Base-by-base conservation (phyloP, 1,140 invertebrate species). In the Ylistrum balloti region DNA sequence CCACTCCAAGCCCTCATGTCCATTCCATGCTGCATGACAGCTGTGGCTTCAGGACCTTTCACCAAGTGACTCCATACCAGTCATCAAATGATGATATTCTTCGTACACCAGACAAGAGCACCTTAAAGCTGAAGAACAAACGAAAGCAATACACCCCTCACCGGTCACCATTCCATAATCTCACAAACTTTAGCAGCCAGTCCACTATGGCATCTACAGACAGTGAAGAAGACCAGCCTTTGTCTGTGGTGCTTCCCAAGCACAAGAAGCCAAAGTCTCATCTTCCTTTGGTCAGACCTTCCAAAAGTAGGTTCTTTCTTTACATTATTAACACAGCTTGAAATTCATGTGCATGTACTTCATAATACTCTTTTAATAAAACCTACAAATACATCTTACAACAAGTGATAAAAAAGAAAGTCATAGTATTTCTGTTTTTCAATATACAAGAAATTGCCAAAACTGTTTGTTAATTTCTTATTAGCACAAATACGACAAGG, bases 111-210 rank as follows among this genome's bases (percentile, higher is more conserved):
- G 85, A 87, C 28, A 90, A 85, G 33, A 85, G 34, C 86, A 34
- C 34, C 9, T 35, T 35, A 15, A 87, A n/a, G 13, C 35, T 87
- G 33, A 93, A 92, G 74, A 94, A 93, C 41, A 94, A 94, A 74
- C 88, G 93, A 45, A 94, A 93, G 74, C 92, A 92, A 74, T 93
- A 93, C 85, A 93, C 91, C 15, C 93, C 93, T 33, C 89, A 90
- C 22, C 88, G 90, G 33, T 93, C 93, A 45, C 91, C 93, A 45
- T 92, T 92, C 33, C 48, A 88, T 41, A 87, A 92, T 34, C 88
- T 92, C 17, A 91, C 91, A 1, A 93, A 92, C 86, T 32, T 90
- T 33, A n/a, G 56, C 22, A 74, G 56, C 17, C 56, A 74, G 56
- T 74, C 56, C 56, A 74, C 56, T n/a, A 74, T 74, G 56, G 56